Conservation (phyloP, 2,888 invertebrate genomes). For the Epirrhoe alternata region DNA sequence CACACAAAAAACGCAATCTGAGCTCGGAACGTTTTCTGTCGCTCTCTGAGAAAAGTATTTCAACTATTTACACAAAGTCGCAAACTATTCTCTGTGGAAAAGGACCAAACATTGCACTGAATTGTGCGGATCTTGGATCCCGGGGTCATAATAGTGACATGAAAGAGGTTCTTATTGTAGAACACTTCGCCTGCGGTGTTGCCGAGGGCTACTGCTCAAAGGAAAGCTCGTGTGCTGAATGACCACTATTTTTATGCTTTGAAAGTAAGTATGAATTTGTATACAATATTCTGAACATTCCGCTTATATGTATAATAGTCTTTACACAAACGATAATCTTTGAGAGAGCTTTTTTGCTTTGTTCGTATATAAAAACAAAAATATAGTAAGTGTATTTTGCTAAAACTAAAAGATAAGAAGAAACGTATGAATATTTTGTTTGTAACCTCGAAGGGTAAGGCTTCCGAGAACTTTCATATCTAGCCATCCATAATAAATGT, state of each 20-base stretch:
- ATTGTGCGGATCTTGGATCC: constrained; percentile 42
- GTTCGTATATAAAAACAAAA: too few species aligned
- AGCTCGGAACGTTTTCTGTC: constrained; percentile 28
- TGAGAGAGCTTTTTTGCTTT: too few species aligned
- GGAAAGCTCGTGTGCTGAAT: constrained; percentile 47
- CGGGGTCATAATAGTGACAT: constrained; percentile 47
- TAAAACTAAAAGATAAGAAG: not conserved
- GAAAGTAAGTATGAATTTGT: not conserved
- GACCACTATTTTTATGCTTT: constrained; percentile 31
- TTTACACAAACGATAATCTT: not conserved
- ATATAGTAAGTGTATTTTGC: too few species aligned
- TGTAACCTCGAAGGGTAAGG: constrained; percentile 1
- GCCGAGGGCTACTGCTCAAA: constrained; percentile 50
- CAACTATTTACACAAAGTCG: constrained; percentile 38
- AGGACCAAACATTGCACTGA: constrained; percentile 43
- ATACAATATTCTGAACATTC: not conserved
- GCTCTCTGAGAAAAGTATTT: constrained; percentile 29
- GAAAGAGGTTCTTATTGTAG: constrained; percentile 50
- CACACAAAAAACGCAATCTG: constrained; percentile 43
- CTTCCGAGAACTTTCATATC: constrained; percentile 30
- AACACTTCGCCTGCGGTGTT: constrained; percentile 44
- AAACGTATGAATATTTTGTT: constrained; percentile 2
- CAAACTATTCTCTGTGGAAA: constrained; percentile 41
- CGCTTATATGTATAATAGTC: not conserved
- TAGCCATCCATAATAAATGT: constrained; percentile 3